phyloP scores from a whole-genome alignment of 2,113 vertebrate species.

The Oceanites oceanicus region DNA sequence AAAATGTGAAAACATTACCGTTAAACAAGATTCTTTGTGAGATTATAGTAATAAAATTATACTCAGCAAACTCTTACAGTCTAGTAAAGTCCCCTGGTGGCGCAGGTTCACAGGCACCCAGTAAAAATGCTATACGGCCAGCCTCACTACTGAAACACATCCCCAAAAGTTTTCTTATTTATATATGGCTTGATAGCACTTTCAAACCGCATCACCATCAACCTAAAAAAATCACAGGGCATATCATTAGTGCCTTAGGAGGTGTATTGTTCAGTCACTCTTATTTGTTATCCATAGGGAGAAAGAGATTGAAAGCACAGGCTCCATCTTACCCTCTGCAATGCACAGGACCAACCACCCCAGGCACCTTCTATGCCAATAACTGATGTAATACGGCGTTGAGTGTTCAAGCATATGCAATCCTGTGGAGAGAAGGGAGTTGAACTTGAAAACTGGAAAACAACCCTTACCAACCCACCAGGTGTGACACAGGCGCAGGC shows the following conservation, averaged over 20 bases:
- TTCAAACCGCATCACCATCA: background rate
- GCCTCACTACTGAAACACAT: background rate
- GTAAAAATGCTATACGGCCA: accelerated
- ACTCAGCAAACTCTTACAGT: background rate
- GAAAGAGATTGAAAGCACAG: background rate
- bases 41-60: background rate
- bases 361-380: background rate
- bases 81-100: background rate
- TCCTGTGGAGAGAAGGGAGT: background rate
- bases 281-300: background rate
- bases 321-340: accelerated
- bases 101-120: background rate
- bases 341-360: background rate
- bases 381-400: background rate
- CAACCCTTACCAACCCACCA: background rate
- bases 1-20: background rate
- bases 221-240: background rate
- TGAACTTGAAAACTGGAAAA: background rate
- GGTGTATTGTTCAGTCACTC: background rate
- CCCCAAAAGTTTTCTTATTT: background rate
- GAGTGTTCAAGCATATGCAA: background rate
- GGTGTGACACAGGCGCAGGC: accelerated
- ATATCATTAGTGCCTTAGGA: background rate
- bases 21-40: background rate
- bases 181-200: background rate